A percentile compares a stretch with the other conserved stretches of the same genome.
Evolutionary conservation across 2,888 invertebrate genomes (phyloP).

Genomic region (Synanthedon vespiformis): DNA sequence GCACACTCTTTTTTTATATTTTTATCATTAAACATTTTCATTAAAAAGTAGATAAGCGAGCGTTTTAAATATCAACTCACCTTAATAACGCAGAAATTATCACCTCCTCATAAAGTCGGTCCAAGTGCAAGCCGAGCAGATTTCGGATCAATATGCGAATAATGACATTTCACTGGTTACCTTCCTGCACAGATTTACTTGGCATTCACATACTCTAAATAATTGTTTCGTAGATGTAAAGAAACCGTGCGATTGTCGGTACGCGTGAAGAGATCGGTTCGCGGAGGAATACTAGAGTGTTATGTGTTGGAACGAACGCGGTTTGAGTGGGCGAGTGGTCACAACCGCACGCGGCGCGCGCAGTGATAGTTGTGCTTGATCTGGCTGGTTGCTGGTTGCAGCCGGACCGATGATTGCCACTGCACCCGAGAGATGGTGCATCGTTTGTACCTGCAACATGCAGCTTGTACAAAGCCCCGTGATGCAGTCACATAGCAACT

Average conservation of each 20-base stretch:
- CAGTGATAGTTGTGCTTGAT: slow-evolving; percentile 58
- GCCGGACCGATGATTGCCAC: slow-evolving; percentile 13
- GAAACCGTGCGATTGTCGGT: slow-evolving; percentile 48
- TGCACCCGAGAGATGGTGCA: slow-evolving; percentile 45
- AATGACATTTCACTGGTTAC: slow-evolving; percentile 61
- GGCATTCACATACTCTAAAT: slow-evolving; percentile 67
- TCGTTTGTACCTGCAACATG: slow-evolving; percentile 21
- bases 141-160: slow-evolving; percentile 38
- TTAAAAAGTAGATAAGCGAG: too few relatives aligned
- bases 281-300: slow-evolving; percentile 29
- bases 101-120: slow-evolving; percentile 54
- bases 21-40: too few relatives aligned
- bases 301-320: slow-evolving; percentile 19
- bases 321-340: slow-evolving; percentile 42
- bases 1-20: too few relatives aligned
- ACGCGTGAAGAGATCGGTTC: slow-evolving; percentile 46
- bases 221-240: slow-evolving; percentile 35
- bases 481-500: slow-evolving; percentile 3
- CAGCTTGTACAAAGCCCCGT: slow-evolving; percentile 6
- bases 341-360: slow-evolving; percentile 64
- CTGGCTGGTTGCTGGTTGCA: slow-evolving; percentile 22
- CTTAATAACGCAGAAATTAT: slow-evolving; percentile 34
- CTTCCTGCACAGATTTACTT: slow-evolving; percentile 43
- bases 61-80: slow-evolving; percentile 18
- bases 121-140: slow-evolving; percentile 30